Evolutionary conservation across 2,113 vertebrate species (phyloP), one percentile per base, ranked within the genome.

Genomic region (Silurus glanis): DNA sequence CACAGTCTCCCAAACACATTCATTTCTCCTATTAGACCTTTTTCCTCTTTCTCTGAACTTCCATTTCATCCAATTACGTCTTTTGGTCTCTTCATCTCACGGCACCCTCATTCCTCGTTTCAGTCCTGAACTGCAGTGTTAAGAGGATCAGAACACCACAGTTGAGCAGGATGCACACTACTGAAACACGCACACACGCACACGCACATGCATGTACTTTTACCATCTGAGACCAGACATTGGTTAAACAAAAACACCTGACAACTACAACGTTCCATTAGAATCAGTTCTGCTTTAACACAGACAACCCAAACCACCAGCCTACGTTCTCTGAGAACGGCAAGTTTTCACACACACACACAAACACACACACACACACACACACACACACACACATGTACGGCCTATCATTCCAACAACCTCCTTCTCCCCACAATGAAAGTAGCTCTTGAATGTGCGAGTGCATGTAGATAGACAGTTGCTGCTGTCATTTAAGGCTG

Each of bases 321-420:
- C 61, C 76, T 80, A 85, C 53, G 75, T 89, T 75, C 37, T 23
- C 81, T 86, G 64, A 45, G 84, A 85, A 9, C 3, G 25, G 56
- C n/a, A 85, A 69, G 83, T 55, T 16, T 23, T 78, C 86, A 85
- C 82, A 79, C 80, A 74, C 90, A 93, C 89, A 91, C 91, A 91
- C 25, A 53, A 51, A 58, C n/a, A 71, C 61, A 64, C 62, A 82
- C 47, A 83, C 75, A 86, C 80, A 74, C 80, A 64, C 25, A 72
- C 66, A 82, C 66, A 82, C 47, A 53, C 72, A 71, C 55, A 82
- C 62, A 89, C 64, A 92, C 95, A 96, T 94, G 96, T 95, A 95
- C 94, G 94, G 85, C 93, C 95, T 93, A 93, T 96, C 95, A 96
- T 94, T 96, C 96, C 95, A 95, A 94, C 93, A 92, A 94, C 94